Percentiles rank a stretch among this genome's conserved stretches.
These are phyloP conservation scores for Cryptotermes secundus DNA, from an alignment of 1,140 invertebrate species.

Conservation along the genomic window DNA sequence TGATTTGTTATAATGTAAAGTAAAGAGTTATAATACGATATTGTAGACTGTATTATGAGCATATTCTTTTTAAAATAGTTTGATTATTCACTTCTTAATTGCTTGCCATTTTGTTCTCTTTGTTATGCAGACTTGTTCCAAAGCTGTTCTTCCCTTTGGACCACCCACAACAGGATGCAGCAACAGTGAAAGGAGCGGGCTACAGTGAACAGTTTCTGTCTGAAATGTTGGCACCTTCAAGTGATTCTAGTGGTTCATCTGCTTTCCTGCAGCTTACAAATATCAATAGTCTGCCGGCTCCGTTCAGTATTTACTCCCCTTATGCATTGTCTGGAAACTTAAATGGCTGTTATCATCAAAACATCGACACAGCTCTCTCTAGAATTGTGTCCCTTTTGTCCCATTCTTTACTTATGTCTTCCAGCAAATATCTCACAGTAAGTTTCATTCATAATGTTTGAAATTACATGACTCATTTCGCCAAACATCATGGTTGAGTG, in stretches of 20 bases:
- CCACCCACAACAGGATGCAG: conserved; percentile 48
- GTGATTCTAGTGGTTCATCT: background rate
- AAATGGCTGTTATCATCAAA: background rate
- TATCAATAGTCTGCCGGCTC: conserved; percentile 43
- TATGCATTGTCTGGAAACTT: background rate
- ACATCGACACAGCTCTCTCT: conserved; percentile 48
- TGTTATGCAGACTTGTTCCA: conserved; percentile 38
- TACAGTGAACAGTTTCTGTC: conserved; percentile 47
- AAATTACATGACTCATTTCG: too few species aligned
- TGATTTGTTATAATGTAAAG: too few species aligned
- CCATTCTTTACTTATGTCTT: conserved; percentile 53
- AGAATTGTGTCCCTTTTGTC: conserved; percentile 53
- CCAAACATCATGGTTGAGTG: too few species aligned
- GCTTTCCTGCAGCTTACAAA: conserved; percentile 16
- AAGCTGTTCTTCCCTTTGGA: conserved; percentile 39
- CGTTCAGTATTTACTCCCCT: conserved; percentile 39
- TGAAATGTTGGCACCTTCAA: conserved; percentile 29
- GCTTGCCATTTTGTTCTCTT: conserved; percentile 17
- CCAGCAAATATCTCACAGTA: conserved; percentile 63
- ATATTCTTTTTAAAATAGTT: too few species aligned
- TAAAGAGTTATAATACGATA: too few species aligned
- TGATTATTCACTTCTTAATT: background rate
- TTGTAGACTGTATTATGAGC: too few species aligned
- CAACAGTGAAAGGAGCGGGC: conserved; percentile 48
- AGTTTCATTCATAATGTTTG: conserved; percentile 43